Evolutionary conservation across 2,113 vertebrate genomes (phyloP).

Genomic region (Lepisosteus osseus): DNA sequence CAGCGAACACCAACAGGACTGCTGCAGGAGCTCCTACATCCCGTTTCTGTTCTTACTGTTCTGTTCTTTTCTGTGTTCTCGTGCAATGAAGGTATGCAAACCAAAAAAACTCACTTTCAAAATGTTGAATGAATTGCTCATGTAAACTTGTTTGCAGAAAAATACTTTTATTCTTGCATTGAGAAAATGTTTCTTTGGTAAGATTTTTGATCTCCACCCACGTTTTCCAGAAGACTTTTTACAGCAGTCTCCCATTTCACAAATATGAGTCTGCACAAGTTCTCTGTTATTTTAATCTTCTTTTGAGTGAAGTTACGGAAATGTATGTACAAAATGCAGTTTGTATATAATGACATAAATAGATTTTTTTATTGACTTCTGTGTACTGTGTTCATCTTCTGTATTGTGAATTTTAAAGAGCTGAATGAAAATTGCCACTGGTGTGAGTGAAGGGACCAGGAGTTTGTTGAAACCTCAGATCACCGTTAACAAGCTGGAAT

Average conservation of each 20-base stretch:
- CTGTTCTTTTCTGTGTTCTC: conserved; percentile 33
- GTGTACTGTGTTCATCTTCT: too few species aligned
- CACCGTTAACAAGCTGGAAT: too few species aligned
- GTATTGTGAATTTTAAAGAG: too few species aligned
- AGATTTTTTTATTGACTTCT: too few species aligned
- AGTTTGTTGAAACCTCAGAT: too few species aligned
- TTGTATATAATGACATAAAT: conserved; percentile 55
- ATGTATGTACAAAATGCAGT: conserved; percentile 65
- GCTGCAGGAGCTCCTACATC: neutral
- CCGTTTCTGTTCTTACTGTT: conserved; percentile 19
- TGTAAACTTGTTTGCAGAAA: conserved; percentile 28
- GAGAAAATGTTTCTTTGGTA: conserved; percentile 39
- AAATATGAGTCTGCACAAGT: too few species aligned
- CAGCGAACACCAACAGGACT: neutral
- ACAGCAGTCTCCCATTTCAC: too few species aligned
- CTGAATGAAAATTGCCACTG: too few species aligned
- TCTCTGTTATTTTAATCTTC: conserved; percentile 38
- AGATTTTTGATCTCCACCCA: neutral
- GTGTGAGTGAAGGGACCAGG: too few species aligned
- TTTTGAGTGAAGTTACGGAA: conserved; percentile 53
- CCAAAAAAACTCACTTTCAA: conserved; percentile 46
- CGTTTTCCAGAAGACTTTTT: too few species aligned
- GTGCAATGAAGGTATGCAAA: conserved; percentile 41
- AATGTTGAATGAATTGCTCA: conserved; percentile 28
- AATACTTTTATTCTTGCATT: conserved; percentile 12